phyloP scores from a whole-genome alignment of 1,140 invertebrate genomes.

The Octopus sinensis region DNA sequence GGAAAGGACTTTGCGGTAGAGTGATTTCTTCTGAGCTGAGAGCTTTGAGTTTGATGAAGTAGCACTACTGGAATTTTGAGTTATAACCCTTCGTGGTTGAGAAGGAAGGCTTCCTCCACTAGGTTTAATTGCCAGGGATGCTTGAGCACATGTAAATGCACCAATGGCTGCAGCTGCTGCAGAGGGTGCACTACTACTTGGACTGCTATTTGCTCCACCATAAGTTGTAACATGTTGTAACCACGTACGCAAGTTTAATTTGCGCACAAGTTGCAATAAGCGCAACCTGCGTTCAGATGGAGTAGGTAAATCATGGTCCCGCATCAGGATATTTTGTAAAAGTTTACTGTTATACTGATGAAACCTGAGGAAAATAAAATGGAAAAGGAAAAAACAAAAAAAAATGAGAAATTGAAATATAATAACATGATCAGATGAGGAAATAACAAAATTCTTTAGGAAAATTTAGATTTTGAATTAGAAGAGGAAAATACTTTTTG shows the following conservation, averaged over 20 bases:
- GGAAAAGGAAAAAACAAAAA: background rate
- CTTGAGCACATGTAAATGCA: background rate
- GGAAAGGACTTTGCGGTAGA: too few species aligned
- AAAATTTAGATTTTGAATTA: too few species aligned
- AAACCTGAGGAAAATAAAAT: background rate
- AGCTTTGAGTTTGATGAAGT: too few species aligned
- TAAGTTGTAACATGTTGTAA: conserved; percentile 1
- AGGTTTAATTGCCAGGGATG: background rate
- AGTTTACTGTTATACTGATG: background rate
- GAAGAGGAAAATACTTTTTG: too few species aligned
- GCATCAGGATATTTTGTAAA: background rate
- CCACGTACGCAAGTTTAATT: background rate
- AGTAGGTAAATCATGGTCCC: conserved; percentile 3
- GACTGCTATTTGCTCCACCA: background rate
- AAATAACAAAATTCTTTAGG: too few species aligned
- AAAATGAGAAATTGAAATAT: background rate
- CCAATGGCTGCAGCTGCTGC: conserved; percentile 3
- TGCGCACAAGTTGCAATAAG: background rate
- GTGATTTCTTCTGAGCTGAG: too few species aligned
- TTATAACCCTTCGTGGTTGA: too few species aligned
- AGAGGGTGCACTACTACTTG: background rate
- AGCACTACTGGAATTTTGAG: too few species aligned
- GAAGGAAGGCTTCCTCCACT: too few species aligned
- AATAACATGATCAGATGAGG: too few species aligned
- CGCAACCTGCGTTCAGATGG: background rate